Percentiles rank a stretch among this genome's conserved stretches.
These are phyloP conservation scores for Caenorhabditis imperialis DNA, from an alignment of 2,888 invertebrate species.

Conservation along the genomic window DNA sequence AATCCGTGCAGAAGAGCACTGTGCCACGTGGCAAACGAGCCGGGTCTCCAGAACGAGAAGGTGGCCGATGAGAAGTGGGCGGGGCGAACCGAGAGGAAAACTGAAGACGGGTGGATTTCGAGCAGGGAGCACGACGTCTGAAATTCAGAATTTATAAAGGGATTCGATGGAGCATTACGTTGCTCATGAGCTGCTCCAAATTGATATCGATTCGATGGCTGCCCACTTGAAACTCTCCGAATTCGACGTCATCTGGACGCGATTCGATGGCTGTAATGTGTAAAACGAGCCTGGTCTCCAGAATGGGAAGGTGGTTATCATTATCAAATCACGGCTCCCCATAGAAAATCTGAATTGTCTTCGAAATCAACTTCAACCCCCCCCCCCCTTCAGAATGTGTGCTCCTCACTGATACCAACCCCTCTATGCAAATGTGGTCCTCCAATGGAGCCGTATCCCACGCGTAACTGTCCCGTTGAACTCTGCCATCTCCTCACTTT, in stretches of 20 bases:
- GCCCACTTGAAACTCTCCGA: slow-evolving; percentile 1
- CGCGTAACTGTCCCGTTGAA: too few species aligned
- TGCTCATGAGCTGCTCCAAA: slow-evolving; percentile 35
- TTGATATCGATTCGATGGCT: slow-evolving; percentile 30
- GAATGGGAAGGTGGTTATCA: slow-evolving; percentile 19
- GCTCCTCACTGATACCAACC: too few species aligned
- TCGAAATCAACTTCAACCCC: too few species aligned
- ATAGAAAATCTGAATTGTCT: too few species aligned
- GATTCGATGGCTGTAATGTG: slow-evolving; percentile 14
- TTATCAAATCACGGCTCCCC: too few species aligned
- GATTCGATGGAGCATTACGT: too few species aligned
- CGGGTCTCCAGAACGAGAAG: slow-evolving; percentile 32
- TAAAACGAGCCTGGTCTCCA: slow-evolving; percentile 3
- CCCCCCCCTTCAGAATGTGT: too few species aligned
- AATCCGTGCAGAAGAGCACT: too few species aligned
- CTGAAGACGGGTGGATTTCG: slow-evolving; percentile 27
- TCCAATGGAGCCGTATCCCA: too few species aligned
- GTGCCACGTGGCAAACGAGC: slow-evolving; percentile 33
- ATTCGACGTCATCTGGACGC: slow-evolving; percentile 5
- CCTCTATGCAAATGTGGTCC: too few species aligned
- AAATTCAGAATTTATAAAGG: slow-evolving; percentile 8
- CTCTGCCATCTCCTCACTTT: too few species aligned
- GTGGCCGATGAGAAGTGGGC: not conserved
- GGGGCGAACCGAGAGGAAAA: slow-evolving; percentile 16
- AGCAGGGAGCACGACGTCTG: slow-evolving; percentile 32